A percentile compares a stretch with the other conserved stretches of the same genome.
Conservation (phyloP, 2,113 vertebrate genomes). For the Odocoileus virginianus region DNA sequence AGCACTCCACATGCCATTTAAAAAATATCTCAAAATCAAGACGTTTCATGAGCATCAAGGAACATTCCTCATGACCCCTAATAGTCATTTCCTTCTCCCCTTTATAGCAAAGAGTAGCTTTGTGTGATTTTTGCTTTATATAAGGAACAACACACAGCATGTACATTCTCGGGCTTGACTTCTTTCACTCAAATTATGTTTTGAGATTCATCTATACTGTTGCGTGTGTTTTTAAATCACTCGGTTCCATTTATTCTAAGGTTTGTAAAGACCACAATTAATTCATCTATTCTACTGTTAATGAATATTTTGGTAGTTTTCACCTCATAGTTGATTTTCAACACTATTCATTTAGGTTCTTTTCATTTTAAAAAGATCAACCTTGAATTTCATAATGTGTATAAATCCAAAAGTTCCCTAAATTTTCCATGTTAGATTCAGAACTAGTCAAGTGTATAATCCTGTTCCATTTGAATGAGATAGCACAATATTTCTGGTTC, state of each 20-base stretch:
- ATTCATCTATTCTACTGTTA: background rate
- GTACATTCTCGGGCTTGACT: background rate
- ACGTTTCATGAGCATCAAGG: background rate
- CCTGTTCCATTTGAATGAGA: background rate
- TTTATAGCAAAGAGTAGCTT: background rate
- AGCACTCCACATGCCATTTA: background rate
- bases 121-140: background rate
- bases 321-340: background rate
- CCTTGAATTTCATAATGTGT: background rate
- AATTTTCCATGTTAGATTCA: background rate
- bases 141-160: rapidly evolving
- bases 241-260: too few relatives aligned
- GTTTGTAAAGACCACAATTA: background rate
- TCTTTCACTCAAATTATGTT: background rate
- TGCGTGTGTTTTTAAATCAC: too few relatives aligned
- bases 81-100: too few relatives aligned
- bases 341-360: background rate
- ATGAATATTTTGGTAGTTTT: background rate
- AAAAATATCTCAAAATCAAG: background rate
- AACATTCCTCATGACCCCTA: background rate
- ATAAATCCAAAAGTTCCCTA: background rate
- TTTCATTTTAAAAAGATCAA: background rate
- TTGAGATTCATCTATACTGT: background rate
- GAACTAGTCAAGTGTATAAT: background rate
- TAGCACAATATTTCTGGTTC: background rate